Base-by-base conservation (phyloP, 2,113 vertebrate species). In the Tyto alba region DNA sequence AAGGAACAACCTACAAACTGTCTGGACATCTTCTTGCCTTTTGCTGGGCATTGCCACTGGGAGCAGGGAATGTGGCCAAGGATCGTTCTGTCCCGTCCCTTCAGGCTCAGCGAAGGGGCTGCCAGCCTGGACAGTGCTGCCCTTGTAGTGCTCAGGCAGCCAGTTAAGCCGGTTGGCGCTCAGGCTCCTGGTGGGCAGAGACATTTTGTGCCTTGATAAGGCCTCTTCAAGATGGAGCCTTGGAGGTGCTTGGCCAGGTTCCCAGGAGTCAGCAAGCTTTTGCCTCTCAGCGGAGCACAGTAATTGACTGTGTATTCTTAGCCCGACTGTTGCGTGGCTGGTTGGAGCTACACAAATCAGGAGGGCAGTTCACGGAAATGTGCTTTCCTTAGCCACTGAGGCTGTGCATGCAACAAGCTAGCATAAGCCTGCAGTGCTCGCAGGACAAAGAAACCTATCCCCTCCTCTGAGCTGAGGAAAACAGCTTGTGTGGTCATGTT, bases 11-110 rank as follows among this genome's bases (percentile, higher is more conserved):
- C 2, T 21, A 8, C 48, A 19, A 13, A 2, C 25, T 27, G 3
- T 20, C 29, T 11, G 30, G 32, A 25, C 2, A 4, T 9, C 56
- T 11, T 22, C 45, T 36, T 36, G 41, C 48, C 41, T 6, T 20
- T 26, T 32, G 38, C 80, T 50, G 76, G 29, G 40, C 12, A 0
- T 20, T 34, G 20, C 32, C 26, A 2, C 56, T 56, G 62, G 38
- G 14, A 12, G 56, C 8, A 4, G 62, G 40, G 41, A 53, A 3
- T 0, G 22, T 25, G 56, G 36, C 59, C 0, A 0, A 7, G 48
- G 22, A 21, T 38, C 6, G 0, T 52, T 50, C 53, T n/a, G 62
- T 11, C 21, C 0, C 1, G 7, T 26, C 26, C 14, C 26, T n/a
- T n/a, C 17, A 1, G 32, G 26, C 45, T 64, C 29, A 3, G 66